Conservation (phyloP, 2,113 vertebrate genomes). For the Acrocephalus arundinaceus region DNA sequence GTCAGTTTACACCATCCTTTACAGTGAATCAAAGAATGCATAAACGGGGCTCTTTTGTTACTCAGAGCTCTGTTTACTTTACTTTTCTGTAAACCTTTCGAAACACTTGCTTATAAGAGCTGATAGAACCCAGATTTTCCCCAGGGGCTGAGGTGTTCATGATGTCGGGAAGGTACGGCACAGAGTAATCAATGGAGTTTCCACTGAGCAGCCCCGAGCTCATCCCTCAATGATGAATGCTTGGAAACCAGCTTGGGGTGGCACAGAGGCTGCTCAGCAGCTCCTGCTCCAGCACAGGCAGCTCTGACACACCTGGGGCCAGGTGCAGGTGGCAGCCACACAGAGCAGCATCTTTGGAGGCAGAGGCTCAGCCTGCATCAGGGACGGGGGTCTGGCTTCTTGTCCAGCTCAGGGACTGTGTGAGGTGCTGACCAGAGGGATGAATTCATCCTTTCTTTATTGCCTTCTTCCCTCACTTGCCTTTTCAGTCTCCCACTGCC, state of each 20-base stretch:
- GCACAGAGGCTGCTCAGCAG: neutral
- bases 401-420: neutral
- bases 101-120: conserved; percentile 85
- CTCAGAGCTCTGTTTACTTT: conserved; percentile 87
- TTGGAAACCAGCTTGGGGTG: neutral
- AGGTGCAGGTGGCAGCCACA: neutral
- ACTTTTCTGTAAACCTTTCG: conserved; percentile 87
- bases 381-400: neutral
- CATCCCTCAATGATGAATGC: neutral
- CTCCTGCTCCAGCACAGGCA: neutral
- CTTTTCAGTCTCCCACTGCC: neutral
- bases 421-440: neutral
- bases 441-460: neutral
- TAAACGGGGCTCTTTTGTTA: conserved; percentile 86
- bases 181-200: conserved; percentile 63
- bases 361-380: neutral
- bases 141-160: conserved; percentile 74
- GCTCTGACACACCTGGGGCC: neutral
- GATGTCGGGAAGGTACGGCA: conserved; percentile 70
- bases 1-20: conserved; percentile 93
- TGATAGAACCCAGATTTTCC: conserved; percentile 80
- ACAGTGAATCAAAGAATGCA: conserved; percentile 85
- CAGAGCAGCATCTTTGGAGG: neutral
- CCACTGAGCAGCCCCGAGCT: conserved; percentile 23
- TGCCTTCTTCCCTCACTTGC: neutral